Conservation (phyloP, 2,797 vertebrate genomes). For the Nannoperca obscura region DNA sequence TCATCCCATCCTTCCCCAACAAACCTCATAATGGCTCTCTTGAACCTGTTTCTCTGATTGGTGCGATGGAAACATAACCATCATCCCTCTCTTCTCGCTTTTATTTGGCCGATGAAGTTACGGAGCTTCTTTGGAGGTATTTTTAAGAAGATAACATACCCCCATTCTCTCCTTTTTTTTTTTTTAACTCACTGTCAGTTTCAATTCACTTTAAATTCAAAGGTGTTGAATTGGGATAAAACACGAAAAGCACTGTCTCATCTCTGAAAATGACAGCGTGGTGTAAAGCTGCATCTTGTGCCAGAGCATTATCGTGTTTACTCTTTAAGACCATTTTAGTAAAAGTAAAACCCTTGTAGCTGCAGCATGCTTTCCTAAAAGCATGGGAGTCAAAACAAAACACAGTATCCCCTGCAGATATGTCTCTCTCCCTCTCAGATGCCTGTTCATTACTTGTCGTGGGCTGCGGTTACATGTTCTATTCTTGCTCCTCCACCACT, state of each 20-base stretch:
- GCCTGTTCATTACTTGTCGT: slow-evolving; percentile 35
- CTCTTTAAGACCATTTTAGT: slow-evolving; percentile 21
- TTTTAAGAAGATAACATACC: not conserved
- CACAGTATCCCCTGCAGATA: slow-evolving; percentile 42
- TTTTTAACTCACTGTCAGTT: not conserved
- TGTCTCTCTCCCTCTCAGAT: slow-evolving; percentile 20
- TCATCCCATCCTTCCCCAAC: slow-evolving; percentile 8
- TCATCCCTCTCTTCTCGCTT: slow-evolving; percentile 4
- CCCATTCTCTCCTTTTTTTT: not conserved
- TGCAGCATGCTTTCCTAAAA: slow-evolving; percentile 38
- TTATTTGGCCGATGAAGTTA: not conserved
- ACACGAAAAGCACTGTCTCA: slow-evolving; percentile 9
- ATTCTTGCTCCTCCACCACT: slow-evolving; percentile 14
- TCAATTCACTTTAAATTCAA: slow-evolving; percentile 17
- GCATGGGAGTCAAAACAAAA: slow-evolving; percentile 43
- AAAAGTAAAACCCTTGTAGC: slow-evolving; percentile 35
- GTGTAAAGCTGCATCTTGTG: not conserved
- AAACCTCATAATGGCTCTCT: slow-evolving; percentile 29
- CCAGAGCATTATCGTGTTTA: slow-evolving; percentile 2
- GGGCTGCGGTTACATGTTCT: slow-evolving; percentile 14
- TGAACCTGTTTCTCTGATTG: slow-evolving; percentile 21
- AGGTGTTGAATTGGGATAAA: slow-evolving; percentile 6
- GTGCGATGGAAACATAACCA: not conserved
- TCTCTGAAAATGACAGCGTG: slow-evolving; percentile 10
- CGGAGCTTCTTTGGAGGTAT: not conserved